Percentiles rank a stretch among this genome's conserved stretches.
Conservation (phyloP, 2,888 invertebrate species). For the Exephanes ischioxanthus region DNA sequence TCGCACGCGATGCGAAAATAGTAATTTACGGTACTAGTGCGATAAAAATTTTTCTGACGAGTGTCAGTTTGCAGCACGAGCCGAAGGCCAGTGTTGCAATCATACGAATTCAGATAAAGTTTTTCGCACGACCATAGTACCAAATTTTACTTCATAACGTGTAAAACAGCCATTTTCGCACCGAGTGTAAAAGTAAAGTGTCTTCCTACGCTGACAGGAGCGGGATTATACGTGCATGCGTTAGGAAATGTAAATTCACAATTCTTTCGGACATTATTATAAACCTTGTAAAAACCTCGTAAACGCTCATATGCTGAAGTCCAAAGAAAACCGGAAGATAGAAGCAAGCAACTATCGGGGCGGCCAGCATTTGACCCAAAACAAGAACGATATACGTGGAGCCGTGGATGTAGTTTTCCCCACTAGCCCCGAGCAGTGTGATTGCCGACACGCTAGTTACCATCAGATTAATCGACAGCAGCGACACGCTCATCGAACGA, state of each 20-base stretch:
- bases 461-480: conserved; percentile 95
- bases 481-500: conserved; percentile 91
- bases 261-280: conserved; percentile 44
- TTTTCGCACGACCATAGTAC: no score
- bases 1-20: no score
- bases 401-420: conserved; percentile 94
- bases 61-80: no score
- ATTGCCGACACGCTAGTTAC: conserved; percentile 97
- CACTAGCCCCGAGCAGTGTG: conserved; percentile 94
- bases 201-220: neutral
- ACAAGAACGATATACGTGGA: conserved; percentile 93
- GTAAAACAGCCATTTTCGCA: no score
- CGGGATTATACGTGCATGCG: no score
- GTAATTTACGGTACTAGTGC: no score
- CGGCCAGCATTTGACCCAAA: conserved; percentile 90
- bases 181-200: neutral
- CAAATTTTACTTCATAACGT: no score
- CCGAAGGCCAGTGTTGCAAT: no score
- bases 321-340: conserved; percentile 95
- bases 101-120: no score
- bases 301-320: conserved; percentile 93
- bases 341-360: conserved; percentile 91
- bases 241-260: no score
- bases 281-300: conserved; percentile 87
- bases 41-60: no score